These are phyloP conservation scores for Agapornis canus DNA, from an alignment of 2,797 vertebrate species.

Conservation along the genomic window DNA sequence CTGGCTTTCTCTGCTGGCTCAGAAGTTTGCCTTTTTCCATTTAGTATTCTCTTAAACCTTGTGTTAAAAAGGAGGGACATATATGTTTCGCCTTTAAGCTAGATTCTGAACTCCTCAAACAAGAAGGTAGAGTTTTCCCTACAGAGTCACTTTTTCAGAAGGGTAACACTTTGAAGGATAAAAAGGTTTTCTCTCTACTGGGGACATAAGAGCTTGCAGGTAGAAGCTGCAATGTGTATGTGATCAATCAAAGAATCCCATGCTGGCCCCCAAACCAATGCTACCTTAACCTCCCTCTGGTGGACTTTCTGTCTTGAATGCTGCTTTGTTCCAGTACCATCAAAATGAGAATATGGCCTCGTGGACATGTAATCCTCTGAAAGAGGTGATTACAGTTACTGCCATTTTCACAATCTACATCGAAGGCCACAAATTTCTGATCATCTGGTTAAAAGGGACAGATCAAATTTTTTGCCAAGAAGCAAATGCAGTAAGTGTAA, in stretches of 20 bases:
- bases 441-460: not conserved
- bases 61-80: not conserved
- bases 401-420: not conserved
- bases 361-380: not conserved
- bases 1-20: not conserved
- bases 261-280: not conserved
- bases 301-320: not conserved
- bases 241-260: not conserved
- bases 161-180: constrained; percentile 24
- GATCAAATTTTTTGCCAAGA: not conserved
- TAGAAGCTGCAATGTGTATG: not conserved
- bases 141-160: not conserved
- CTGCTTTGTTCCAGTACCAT: constrained; percentile 4
- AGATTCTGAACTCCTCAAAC: constrained; percentile 30
- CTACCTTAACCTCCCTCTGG: not conserved
- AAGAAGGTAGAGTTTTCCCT: not conserved
- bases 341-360: not conserved
- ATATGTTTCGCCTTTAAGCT: constrained; percentile 33
- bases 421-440: not conserved
- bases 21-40: not conserved
- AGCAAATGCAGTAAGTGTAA: not conserved
- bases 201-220: not conserved
- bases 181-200: constrained; percentile 32
- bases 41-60: not conserved
- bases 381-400: not conserved